Base-by-base conservation (phyloP, 2,113 vertebrate genomes). In the Ranitomeya imitator region DNA sequence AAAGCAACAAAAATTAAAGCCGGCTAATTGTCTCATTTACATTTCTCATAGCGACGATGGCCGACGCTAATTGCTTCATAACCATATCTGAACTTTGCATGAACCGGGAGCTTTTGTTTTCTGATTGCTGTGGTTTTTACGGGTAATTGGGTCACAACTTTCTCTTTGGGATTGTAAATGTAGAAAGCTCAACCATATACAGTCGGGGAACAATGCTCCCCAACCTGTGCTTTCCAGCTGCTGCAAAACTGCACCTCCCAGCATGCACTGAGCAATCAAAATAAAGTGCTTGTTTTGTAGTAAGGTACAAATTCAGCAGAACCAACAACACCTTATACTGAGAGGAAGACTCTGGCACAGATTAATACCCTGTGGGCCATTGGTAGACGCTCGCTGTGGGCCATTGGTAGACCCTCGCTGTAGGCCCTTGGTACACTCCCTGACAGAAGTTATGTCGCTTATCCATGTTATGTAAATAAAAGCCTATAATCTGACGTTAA, bases 41-140 rank as follows among this genome's bases (percentile, higher is more conserved):
- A 83, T 83, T 52, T 52, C 81, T 83, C 81, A 23, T 67, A 12
- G 61, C 54, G 81, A 67, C 14, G 81, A 52, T 14, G 61, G 19
- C 21, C 18, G 81, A 67, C 81, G n/a, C 37, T 83, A 83, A 83
- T 83, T n/a, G 81, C 81, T 67, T 83, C 81, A 67, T 83, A 83
- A 83, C 81, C 21, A 23, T 67, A 65, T 83, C 16, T 83, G 81
- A 83, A 83, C 81, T 83, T 69, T 67, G 4, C 23, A 14, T 83
- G 81, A 83, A 83, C 81, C 81, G 13, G 45, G 21, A 52, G 61
- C n/a, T 67, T 73, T 51, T 67, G 61, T 52, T 65, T 23, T n/a
- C 18, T 83, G n/a, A 83, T 83, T 69, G 61, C 81, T 54, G 13
- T 45, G 14, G 63, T 83, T 67, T 45, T 83, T 54, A 83, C 15